Evolutionary conservation across 92 coral and sea anemone species (phyloP).

Genomic region (Parazoanthus swiftii): DNA sequence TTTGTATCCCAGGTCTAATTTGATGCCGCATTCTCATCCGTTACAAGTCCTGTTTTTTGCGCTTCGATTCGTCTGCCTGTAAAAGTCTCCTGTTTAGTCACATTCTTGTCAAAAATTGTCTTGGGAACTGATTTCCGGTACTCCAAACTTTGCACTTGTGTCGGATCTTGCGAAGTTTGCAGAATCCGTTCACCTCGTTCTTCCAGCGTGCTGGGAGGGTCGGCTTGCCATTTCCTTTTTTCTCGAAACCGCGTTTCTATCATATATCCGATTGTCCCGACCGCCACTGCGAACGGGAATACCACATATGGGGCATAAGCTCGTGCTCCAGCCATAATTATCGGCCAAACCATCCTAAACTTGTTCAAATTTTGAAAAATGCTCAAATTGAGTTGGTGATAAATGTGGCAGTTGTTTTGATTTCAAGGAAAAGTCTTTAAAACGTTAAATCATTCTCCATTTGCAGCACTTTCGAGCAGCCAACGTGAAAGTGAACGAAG

Average conservation of each 20-base stretch:
- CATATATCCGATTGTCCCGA: constrained; percentile 89
- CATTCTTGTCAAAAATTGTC: constrained; percentile 89
- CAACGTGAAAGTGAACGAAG: not conserved
- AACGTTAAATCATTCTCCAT: not conserved
- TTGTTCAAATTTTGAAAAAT: not conserved
- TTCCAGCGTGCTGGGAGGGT: constrained; percentile 91
- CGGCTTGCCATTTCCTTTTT: constrained; percentile 76
- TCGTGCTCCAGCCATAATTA: constrained; percentile 73
- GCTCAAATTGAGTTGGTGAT: not conserved
- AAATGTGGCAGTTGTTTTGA: not conserved
- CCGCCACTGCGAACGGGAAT: constrained; percentile 84
- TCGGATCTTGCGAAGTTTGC: constrained; percentile 74
- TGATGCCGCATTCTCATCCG: constrained; percentile 13
- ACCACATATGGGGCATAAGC: constrained; percentile 92
- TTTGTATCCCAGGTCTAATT: constrained; percentile 11
- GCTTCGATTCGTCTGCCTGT: constrained; percentile 75
- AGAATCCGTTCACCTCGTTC: constrained; percentile 84
- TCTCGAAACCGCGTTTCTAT: constrained; percentile 82
- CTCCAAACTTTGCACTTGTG: constrained; percentile 76
- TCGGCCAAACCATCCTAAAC: constrained; percentile 75
- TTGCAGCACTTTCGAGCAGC: not conserved
- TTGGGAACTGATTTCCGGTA: constrained; percentile 79
- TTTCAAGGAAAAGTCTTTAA: not conserved
- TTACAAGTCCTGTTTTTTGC: constrained; percentile 30
- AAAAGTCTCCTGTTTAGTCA: constrained; percentile 76